Evolutionary conservation across 2,113 vertebrate genomes (phyloP).

Genomic region (Ploceus nigricollis): DNA sequence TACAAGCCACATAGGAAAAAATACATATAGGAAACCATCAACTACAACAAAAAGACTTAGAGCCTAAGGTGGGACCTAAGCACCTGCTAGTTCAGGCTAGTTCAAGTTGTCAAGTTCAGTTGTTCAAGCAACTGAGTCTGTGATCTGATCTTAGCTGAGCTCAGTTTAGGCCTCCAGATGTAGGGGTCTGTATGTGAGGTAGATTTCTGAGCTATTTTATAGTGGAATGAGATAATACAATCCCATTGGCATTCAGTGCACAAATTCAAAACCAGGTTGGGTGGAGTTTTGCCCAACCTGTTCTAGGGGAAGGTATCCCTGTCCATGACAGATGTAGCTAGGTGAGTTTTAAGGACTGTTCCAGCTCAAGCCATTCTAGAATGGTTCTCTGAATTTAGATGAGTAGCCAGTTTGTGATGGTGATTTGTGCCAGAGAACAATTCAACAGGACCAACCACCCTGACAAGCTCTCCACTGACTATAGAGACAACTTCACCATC

Average conservation of each 20-base stretch:
- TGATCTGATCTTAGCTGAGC: not conserved
- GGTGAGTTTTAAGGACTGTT: not conserved
- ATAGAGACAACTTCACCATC: not conserved
- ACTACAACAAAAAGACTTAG: not conserved
- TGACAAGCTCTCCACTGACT: not conserved
- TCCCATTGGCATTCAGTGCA: too few species aligned
- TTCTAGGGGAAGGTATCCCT: not conserved
- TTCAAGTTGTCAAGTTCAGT: not conserved
- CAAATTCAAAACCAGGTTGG: not conserved
- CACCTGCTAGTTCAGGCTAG: not conserved
- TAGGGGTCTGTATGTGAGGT: not conserved
- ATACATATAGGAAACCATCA: accelerated
- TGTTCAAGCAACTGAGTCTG: not conserved
- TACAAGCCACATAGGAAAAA: not conserved
- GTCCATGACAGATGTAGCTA: not conserved
- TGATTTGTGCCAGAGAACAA: accelerated
- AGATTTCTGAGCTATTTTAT: not conserved
- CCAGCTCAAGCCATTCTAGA: not conserved
- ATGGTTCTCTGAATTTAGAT: too few species aligned
- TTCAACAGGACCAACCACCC: too few species aligned
- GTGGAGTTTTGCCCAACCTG: not conserved
- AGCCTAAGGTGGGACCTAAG: not conserved
- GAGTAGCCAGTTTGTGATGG: not conserved
- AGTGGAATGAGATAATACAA: not conserved
- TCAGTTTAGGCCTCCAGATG: not conserved